Evolutionary conservation across 1,140 invertebrate genomes (phyloP), one percentile per base, ranked within the genome.

Genomic region (Drosophila erecta): DNA sequence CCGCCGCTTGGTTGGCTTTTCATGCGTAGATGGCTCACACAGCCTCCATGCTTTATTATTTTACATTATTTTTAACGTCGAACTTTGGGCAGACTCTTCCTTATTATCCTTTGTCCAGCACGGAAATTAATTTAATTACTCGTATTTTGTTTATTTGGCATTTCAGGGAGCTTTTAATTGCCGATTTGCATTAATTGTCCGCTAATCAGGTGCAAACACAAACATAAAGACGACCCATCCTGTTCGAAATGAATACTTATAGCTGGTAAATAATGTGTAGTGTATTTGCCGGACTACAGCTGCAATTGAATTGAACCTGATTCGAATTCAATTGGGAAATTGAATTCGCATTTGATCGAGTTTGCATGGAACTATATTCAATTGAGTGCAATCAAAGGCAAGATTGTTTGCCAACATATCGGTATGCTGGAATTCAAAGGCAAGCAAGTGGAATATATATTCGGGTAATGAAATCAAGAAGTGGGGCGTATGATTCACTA

Each of bases 91-190:
- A 64, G 67, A 71, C 69, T 67, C 67, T 66, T 79, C 43, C 43
- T 24, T 78, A 64, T 86, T 78, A 77, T 77, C 62, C 73, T 67
- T 71, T 70, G 38, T 38, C 81, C 81, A 62, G 83, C 67, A 74
- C 81, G 54, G 66, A 71, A 75, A 81, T 77, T 70, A 59, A 80
- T 66, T 86, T 64, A 77, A 75, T 86, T 86, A 77, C 61, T 61
- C 57, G 73, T 73, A 80, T 44, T 58, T 65, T 64, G 46, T 54
- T 33, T 44, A 46, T 53, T 61, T 38, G 46, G 46, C 37, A 62
- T 56, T 55, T 74, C 72, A 77, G 56, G 38, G 51, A 50, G 61
- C 73, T 65, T 74, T 72, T 51, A 77, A 73, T 80, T 61, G 66
- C 30, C 30, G 72, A 69, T 58, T 46, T 44, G 40, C 51, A 55